These are phyloP conservation scores for Ursus arctos DNA, from an alignment of 2,113 vertebrate genomes.

Conservation along the genomic window DNA sequence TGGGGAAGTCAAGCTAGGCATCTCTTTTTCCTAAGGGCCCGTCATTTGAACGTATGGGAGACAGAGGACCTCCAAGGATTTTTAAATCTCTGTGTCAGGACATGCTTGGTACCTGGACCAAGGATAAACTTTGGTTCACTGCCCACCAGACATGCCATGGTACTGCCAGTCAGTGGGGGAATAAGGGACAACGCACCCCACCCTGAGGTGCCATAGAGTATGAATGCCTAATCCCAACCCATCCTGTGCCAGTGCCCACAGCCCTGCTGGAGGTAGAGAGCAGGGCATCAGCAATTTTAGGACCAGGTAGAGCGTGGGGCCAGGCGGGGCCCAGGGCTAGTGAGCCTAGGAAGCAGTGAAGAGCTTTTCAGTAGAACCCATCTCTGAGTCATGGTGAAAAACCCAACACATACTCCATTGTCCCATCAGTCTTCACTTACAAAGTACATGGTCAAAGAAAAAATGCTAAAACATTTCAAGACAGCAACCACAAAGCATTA, in stretches of 20 bases:
- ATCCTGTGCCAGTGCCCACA: background rate
- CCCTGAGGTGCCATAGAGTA: background rate
- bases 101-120: background rate
- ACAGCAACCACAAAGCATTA: background rate
- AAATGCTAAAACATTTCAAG: background rate
- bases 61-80: background rate
- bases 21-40: background rate
- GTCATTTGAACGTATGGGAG: background rate
- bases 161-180: background rate
- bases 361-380: background rate
- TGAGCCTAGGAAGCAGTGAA: background rate
- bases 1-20: background rate
- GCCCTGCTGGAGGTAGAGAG: background rate
- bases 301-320: accelerated
- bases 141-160: too few relatives aligned
- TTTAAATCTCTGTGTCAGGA: background rate
- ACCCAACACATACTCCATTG: background rate
- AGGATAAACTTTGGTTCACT: background rate
- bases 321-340: background rate
- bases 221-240: background rate
- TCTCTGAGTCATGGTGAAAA: background rate
- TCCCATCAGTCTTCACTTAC: background rate
- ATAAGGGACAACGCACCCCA: background rate
- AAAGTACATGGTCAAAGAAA: background rate
- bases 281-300: background rate